Base-by-base conservation (phyloP, 2,113 vertebrate species). In the Burhinus bistriatus region DNA sequence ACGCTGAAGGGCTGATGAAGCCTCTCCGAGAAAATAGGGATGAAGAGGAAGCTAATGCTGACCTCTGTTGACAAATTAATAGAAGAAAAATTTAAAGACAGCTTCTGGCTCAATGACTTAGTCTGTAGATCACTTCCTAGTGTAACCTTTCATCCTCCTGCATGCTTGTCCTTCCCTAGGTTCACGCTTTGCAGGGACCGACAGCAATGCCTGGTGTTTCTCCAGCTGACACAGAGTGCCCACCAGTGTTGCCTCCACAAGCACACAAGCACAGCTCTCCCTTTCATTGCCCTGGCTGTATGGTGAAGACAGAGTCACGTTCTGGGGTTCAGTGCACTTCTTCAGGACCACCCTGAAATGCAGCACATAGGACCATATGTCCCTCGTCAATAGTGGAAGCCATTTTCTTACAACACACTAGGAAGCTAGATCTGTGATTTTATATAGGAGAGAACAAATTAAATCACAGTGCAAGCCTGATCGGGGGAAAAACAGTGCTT, bases 61-160 rank as follows among this genome's bases (percentile, higher is more conserved):
- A 96, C 87, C 96, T 97, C 96, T 97, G 95, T 96, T 95, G 96
- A 96, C 96, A 96, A 93, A 80, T 42, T 70, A 92, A 90, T 78
- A 82, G 83, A 96, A 91, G 89, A 96, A 96, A 96, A 95, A 76
- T 85, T 87, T 40, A 30, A 91, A 82, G 54, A 45, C 36, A 87
- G 19, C 25, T 93, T 79, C 65, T 91, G 34, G 54, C n/a, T 88
- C 49, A 40, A 22, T 54, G 51, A 82, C 22, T 85, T 57, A 30
- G 32, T 45, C 79, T 87, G 45, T 32, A 88, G 27, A 69, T 72
- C 49, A 69, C 27, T 85, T 79, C 32, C 26, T 69, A 52, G 12
- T 34, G 38, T 36, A 66, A 75, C 23, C 51, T 87, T 79, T 44
- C 44, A 36, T 69, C 26, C 42, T 85, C 5, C 44, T 61, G 19